Base-by-base conservation (phyloP, 2,888 invertebrate genomes). In the Serripes groenlandicus region DNA sequence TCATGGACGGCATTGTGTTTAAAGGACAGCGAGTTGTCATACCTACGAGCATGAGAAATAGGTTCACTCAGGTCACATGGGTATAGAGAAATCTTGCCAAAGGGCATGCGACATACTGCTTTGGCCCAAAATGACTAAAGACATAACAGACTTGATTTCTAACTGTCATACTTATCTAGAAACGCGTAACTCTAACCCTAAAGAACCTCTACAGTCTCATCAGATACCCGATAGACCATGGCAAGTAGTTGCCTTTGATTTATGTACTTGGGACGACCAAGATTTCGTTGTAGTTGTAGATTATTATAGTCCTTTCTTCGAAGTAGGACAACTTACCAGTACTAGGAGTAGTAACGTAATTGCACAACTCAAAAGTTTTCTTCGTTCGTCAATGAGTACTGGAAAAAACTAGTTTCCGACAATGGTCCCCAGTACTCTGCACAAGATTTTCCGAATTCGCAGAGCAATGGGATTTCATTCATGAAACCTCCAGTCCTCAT, bases 241-340 rank as follows among this genome's bases (percentile, higher is more conserved):
- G 85, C 78, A 86, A 60, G 58, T 26, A 26, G 75, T 77, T 49
- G 81, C 78, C n/a, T 83, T 83, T 21, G 88, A 88, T 60, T 23
- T 84, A 54, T 84, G 81, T 75, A 32, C 68, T 18, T 81, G 75
- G 78, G 62, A 87, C 26, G 49, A 76, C 18, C 42, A 49, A 54
- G 72, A 87, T 52, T 83, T 76, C 75, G 11, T 85, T 11, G 56
- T 88, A 4, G 54, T 73, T 0, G 83, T 87, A 26, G 81, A 87
- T 62, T 83, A 88, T 32, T 87, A 79, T 34, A 78, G 76, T 56
- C 30, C 76, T 18, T 68, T 32, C 32, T 32, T 62, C 34, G 34
- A 11, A 68, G n/a, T 42, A 11, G 42, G 15, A 42, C 7, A 42
- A 35, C 42, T 81, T 7, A 28, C 54, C 1, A 71, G 37, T 30